Conservation (phyloP, 2,113 vertebrate species). For the Phrynosoma platyrhinos region DNA sequence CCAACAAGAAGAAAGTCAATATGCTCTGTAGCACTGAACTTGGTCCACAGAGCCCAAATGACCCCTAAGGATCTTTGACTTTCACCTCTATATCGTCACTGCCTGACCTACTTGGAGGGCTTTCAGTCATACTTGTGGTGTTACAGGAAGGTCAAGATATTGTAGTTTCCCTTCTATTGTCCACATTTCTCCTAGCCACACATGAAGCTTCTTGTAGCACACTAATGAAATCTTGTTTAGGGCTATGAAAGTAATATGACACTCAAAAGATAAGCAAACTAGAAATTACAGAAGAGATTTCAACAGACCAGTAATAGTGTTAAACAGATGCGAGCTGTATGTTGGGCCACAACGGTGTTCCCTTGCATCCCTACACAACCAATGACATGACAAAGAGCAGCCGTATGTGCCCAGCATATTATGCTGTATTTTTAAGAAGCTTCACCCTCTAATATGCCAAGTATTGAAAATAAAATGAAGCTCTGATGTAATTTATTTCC, state of each 20-base stretch:
- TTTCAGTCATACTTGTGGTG: too few species aligned
- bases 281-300: background rate
- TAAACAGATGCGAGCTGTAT: too few species aligned
- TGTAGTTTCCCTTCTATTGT: background rate
- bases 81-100: background rate
- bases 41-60: background rate
- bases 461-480: rapidly evolving
- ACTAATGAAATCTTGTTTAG: too few species aligned
- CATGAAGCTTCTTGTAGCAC: background rate
- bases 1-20: background rate
- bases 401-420: background rate
- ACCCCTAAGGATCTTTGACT: background rate
- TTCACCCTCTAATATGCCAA: background rate
- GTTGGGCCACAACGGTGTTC: background rate
- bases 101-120: too few species aligned
- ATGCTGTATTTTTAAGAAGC: rapidly evolving
- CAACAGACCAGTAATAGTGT: background rate
- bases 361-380: too few species aligned
- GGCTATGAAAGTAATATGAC: background rate
- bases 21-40: background rate
- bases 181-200: background rate
- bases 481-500: rapidly evolving
- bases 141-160: background rate
- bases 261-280: background rate
- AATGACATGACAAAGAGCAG: background rate